phyloP scores from a whole-genome alignment of 2,113 vertebrate genomes.

The Eolophus roseicapilla region DNA sequence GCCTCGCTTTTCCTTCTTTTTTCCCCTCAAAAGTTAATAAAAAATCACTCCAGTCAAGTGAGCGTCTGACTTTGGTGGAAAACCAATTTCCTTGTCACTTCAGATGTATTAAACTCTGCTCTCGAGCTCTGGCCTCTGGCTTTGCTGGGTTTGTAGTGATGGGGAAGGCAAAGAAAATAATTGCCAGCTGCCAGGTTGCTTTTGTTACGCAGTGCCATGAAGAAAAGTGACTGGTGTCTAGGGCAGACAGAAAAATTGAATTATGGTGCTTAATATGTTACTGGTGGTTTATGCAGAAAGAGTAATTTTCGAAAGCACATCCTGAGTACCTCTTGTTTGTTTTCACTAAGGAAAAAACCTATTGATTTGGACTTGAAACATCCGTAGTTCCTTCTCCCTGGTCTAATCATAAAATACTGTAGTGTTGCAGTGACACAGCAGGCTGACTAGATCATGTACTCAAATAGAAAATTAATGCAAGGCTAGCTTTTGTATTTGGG shows the following conservation, averaged over 20 bases:
- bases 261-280: constrained; percentile 41
- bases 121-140: not conserved
- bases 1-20: not conserved
- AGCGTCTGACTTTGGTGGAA: not conserved
- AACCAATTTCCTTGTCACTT: not conserved
- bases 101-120: not conserved
- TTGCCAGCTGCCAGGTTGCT: not conserved
- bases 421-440: not conserved
- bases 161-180: not conserved
- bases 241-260: constrained; percentile 30
- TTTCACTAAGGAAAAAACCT: not conserved
- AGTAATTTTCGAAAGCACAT: not conserved
- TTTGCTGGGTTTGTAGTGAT: not conserved
- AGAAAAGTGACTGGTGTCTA: not conserved
- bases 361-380: not conserved
- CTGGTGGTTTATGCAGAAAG: constrained; percentile 9
- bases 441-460: not conserved
- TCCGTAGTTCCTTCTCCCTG: not conserved
- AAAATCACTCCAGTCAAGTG: not conserved
- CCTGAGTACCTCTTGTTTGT: not conserved
- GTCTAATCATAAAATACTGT: not conserved
- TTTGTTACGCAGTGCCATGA: accelerated
- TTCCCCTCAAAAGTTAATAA: not conserved
- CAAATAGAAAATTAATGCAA: not conserved
- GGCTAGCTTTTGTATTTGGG: not conserved